These are phyloP conservation scores for Tolypeutes matacus DNA, from an alignment of 2,797 vertebrate genomes.

Conservation along the genomic window DNA sequence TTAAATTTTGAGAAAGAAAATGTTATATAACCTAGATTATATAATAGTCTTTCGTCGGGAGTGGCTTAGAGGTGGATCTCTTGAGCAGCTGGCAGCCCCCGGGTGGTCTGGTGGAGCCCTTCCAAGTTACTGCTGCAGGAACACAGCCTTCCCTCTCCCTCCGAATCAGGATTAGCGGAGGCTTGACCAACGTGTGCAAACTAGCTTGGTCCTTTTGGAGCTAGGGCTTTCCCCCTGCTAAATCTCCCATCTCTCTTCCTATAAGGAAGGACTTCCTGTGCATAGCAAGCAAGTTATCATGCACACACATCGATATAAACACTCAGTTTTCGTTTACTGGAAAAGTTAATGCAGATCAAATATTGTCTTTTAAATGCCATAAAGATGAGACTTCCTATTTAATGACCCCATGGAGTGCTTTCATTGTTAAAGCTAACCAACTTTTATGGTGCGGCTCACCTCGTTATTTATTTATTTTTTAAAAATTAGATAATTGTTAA, in stretches of 20 bases:
- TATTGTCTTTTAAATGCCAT: slow-evolving; percentile 29
- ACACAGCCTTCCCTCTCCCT: slow-evolving; percentile 38
- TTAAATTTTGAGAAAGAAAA: slow-evolving; percentile 61
- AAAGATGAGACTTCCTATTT: slow-evolving; percentile 37
- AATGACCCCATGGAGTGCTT: slow-evolving; percentile 15
- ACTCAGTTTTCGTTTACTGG: not conserved
- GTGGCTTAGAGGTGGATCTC: slow-evolving; percentile 5
- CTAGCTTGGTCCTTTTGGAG: slow-evolving; percentile 17
- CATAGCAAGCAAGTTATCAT: not conserved
- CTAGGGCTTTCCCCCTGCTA: not conserved
- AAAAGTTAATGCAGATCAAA: not conserved
- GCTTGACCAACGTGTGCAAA: not conserved
- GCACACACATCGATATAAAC: not conserved
- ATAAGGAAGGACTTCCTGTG: not conserved
- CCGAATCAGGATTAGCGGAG: not conserved
- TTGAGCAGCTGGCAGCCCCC: slow-evolving; percentile 72
- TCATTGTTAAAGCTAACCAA: slow-evolving; percentile 48
- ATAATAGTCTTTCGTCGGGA: slow-evolving; percentile 12
- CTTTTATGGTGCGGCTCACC: not conserved
- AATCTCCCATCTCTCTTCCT: not conserved
- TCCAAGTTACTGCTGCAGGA: slow-evolving; percentile 67
- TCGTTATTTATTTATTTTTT: slow-evolving; percentile 8
- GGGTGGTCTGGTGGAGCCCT: slow-evolving; percentile 76
- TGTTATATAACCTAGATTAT: not conserved
- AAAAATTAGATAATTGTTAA: slow-evolving; percentile 40